Base-by-base conservation (phyloP, 2,888 invertebrate species). In the Rotaria magnacalcarata region DNA sequence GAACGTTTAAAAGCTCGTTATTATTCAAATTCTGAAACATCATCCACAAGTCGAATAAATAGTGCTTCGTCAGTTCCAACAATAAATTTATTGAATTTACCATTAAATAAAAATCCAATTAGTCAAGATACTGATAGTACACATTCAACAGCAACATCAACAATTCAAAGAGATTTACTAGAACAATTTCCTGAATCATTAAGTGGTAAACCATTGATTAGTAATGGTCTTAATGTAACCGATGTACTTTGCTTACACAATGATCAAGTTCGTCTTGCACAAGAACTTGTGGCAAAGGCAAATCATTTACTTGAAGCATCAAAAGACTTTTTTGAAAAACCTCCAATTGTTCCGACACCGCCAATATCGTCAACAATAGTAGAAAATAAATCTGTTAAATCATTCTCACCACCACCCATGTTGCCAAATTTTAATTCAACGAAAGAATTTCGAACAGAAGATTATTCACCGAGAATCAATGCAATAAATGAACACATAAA, bases 111-210 rank as follows among this genome's bases (percentile, higher is more conserved):
- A 34, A 19, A 74, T 74, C 41, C 41, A 19, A 43, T 24, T 41
- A 8, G 7, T 41, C n/a, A 16, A 16, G 19, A 41, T 41, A 74
- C 14, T 58, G 58, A 58, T n/a, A 2, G 7, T 14, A 24, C 7
- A 67, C 27, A 27, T 34, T 67, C 67, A 27, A n/a, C 27, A 14
- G 4, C 74, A 74, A 24, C 24, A 16, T 16, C 67, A 67, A 34
- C 21, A 8, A 34, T 41, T 41, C 41, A 74, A 41, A 21, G 19
- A 34, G 74, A 74, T 74, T 21, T 74, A 74, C n/a, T 14, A 8
- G 74, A 74, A 74, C 74, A 74, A 14, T 74, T 67, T 67, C 67
- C 67, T n/a, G 67, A 67, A 67, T 67, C 67, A 67, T n/a, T 74
- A 41, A 74, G n/a, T 41, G 74, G 41, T 21, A 16, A 21, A 80